Evolutionary conservation across 2,888 invertebrate genomes (phyloP).

Genomic region (Apotomis betuletana): DNA sequence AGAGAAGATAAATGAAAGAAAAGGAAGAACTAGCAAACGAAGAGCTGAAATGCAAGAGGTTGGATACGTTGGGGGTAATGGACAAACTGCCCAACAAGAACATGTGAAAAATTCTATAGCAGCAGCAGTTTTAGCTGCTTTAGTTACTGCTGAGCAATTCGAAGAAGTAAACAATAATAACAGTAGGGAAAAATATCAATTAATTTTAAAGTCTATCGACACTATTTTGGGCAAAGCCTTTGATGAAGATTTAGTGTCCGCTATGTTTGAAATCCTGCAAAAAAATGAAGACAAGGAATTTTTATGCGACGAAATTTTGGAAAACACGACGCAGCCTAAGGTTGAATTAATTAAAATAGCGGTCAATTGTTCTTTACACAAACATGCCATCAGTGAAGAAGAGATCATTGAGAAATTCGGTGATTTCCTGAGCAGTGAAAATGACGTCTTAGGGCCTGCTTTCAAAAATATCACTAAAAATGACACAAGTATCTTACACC

Average conservation of each 20-base stretch:
- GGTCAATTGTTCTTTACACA: slow-evolving; percentile 71
- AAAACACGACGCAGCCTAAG: slow-evolving; percentile 83
- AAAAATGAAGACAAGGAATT: slow-evolving; percentile 78
- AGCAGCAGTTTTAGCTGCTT: slow-evolving; percentile 78
- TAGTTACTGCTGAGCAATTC: slow-evolving; percentile 79
- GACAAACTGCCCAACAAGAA: slow-evolving; percentile 72
- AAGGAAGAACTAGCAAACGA: slow-evolving; percentile 64
- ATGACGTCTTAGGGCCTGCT: slow-evolving; percentile 84
- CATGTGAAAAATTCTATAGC: slow-evolving; percentile 82
- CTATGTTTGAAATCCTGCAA: slow-evolving; percentile 78
- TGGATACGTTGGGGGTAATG: slow-evolving; percentile 55
- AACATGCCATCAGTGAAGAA: slow-evolving; percentile 79
- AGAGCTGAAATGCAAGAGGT: slow-evolving; percentile 56
- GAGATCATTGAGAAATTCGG: slow-evolving; percentile 86
- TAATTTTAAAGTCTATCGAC: slow-evolving; percentile 79
- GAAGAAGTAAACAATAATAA: slow-evolving; percentile 79
- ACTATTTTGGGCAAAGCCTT: slow-evolving; percentile 78
- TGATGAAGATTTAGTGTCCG: slow-evolving; percentile 75
- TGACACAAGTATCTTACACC: slow-evolving; percentile 84
- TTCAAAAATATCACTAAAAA: slow-evolving; percentile 86
- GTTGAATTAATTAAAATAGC: slow-evolving; percentile 85
- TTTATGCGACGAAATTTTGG: slow-evolving; percentile 77
- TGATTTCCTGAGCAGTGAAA: slow-evolving; percentile 85
- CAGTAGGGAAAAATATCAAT: slow-evolving; percentile 77
- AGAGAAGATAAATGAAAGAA: slow-evolving; percentile 60